Evolutionary conservation across 2,113 vertebrate genomes (phyloP), one percentile per base, ranked within the genome.

Genomic region (Merops nubicus): DNA sequence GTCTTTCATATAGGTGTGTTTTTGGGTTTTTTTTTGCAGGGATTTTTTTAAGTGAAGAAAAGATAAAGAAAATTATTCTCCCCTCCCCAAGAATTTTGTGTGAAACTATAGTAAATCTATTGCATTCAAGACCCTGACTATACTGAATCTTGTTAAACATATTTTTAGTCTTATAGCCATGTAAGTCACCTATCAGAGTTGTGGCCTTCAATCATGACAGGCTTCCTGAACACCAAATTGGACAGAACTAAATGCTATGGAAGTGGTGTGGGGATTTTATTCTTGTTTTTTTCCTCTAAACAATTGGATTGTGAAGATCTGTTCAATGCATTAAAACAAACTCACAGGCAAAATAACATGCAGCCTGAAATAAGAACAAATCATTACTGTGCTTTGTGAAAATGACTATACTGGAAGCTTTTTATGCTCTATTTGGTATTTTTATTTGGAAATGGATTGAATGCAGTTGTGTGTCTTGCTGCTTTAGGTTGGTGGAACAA

Each of bases 401-500:
- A 11, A 1, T 7, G 65, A 15, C 51, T 65, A 4, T 14, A 7
- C 33, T 25, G 40, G 53, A 40, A 34, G 19, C 11, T 84, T 86
- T 56, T 53, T 43, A 29, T 2, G 1, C 10, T 79, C n/a, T 62
- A 7, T 42, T n/a, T 33, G 11, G 5, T 51, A 5, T 21, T 92
- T 5, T 25, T 11, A 28, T 48, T 40, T 69, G 68, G 74, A 51
- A 63, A 20, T n/a, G 29, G 15, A 31, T 26, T 81, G 33, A 92
- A 7, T 29, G 21, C 40, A 16, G 13, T 8, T 20, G 6, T 59
- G 43, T 85, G 22, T 48, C 5, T 82, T 43, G 9, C 3, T 79
- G 45, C 45, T 85, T 20, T 72, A 99, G 99, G 99, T 99, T 50
- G 99, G 99, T 45, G 99, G 99, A 72, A 99, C 99, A 3, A 99